These are phyloP conservation scores for Cephus pygmeus DNA, from an alignment of 2,888 invertebrate species.

Conservation along the genomic window DNA sequence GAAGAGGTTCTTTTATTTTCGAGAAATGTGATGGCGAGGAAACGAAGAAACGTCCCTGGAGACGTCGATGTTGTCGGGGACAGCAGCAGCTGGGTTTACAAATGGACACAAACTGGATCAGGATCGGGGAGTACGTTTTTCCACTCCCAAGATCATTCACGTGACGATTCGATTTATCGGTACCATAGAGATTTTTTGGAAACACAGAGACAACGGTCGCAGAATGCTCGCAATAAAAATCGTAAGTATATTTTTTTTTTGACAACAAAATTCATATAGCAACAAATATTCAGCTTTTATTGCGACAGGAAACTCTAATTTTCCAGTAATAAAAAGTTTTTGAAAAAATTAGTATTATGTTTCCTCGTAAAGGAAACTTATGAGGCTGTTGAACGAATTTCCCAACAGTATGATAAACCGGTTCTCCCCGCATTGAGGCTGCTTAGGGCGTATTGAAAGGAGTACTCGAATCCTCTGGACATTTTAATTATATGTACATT, in stretches of 20 bases:
- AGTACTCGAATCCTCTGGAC: not conserved
- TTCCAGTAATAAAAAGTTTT: not conserved
- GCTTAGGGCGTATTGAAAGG: not conserved
- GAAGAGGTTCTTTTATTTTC: not conserved
- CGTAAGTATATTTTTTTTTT: not conserved
- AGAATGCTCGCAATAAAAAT: not conserved
- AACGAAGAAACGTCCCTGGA: slow-evolving; percentile 24
- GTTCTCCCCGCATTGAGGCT: not conserved
- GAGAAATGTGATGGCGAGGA: slow-evolving; percentile 33
- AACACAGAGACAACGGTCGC: not conserved
- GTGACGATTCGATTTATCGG: not conserved
- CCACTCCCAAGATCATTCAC: not conserved
- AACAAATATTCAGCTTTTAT: not conserved
- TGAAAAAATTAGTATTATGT: not conserved
- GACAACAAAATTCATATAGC: not conserved
- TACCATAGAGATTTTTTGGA: not conserved
- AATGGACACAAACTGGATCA: not conserved
- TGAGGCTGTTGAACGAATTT: not conserved
- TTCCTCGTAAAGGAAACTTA: not conserved
- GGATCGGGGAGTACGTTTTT: not conserved
- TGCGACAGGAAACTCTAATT: not conserved
- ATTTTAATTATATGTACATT: not conserved
- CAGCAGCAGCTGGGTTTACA: slow-evolving; percentile 6
- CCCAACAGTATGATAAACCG: not conserved
- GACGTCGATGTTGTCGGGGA: slow-evolving; percentile 16